phyloP scores from a whole-genome alignment of 2,888 invertebrate species.

The Melitaea athalia region DNA sequence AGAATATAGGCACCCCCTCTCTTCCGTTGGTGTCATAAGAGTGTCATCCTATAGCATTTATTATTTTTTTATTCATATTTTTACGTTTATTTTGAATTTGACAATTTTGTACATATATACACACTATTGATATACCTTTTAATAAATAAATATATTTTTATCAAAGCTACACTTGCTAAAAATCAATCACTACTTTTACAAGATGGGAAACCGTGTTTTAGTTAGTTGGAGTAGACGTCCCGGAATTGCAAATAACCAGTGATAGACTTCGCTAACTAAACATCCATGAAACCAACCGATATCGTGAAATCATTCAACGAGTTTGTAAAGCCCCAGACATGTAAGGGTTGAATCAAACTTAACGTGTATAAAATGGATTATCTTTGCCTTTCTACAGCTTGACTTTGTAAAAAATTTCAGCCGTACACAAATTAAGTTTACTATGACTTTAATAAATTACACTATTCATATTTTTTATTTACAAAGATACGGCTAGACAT shows the following conservation, averaged over 20 bases:
- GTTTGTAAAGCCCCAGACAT: not conserved
- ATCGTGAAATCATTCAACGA: slow-evolving; percentile 22
- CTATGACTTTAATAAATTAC: too few species aligned
- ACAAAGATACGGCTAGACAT: too few species aligned
- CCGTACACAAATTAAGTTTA: too few species aligned
- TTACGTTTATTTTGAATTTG: too few species aligned
- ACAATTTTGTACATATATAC: too few species aligned
- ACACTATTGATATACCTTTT: too few species aligned
- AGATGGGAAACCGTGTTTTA: slow-evolving; percentile 5
- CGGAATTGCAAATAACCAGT: slow-evolving; percentile 12
- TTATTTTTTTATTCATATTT: too few species aligned
- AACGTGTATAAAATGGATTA: not conserved
- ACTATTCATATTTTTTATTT: too few species aligned
- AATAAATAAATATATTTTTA: not conserved
- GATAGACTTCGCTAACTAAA: slow-evolving; percentile 21
- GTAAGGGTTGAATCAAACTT: not conserved
- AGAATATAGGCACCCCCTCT: too few species aligned
- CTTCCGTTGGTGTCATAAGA: too few species aligned
- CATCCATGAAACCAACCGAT: slow-evolving; percentile 24
- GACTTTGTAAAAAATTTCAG: too few species aligned
- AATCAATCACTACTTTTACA: not conserved
- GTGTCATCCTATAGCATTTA: too few species aligned
- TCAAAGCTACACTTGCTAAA: not conserved
- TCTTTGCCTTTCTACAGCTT: not conserved
- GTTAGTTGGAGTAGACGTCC: slow-evolving; percentile 1